Base-by-base conservation (phyloP, 2,888 invertebrate genomes). In the Nemotelus pantherinus region DNA sequence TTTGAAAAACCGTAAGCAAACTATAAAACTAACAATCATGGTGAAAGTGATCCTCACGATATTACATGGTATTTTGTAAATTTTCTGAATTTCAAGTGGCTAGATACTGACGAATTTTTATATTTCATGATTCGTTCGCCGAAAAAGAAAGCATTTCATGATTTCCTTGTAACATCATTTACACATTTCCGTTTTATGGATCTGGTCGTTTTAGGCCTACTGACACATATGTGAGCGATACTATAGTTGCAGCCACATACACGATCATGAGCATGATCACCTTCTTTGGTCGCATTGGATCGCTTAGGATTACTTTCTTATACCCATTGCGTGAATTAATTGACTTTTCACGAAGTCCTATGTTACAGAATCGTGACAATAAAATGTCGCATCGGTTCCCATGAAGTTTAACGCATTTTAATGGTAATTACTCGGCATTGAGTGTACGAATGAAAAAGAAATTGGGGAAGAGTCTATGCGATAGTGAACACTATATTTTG, bases 291-390 rank as follows among this genome's bases (percentile, higher is more conserved):
- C 7, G 4, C 25, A 25, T 25, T 25, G 25, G 25, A 65, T 45
- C 44, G 44, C 47, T 65, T 65, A 47, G 65, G 5, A 6, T 39
- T 39, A 70, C 70, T 70, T 70, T 70, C 70, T 43, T 70, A 57
- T 45, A 72, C 57, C 44, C 63, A 63, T 74, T 74, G 60, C 63
- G 74, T 60, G 60, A 63, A 60, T 63, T 74, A 60, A 74, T 74
- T 63, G 74, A 39, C 48, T 74, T 60, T 74, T 74, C 74, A 63
- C 63, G 74, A 60, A 50, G 58, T 44, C 74, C 74, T 74, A 44
- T 48, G 63, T 60, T 45, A 55, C 25, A 39, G 58, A 47, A 55
- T 74, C 74, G 74, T 74, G 74, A 74, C 74, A 60, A 60, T 74
- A 44, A 44, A 5, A 7, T 48, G 67, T 67, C 25, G 25, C 57